Percentiles rank a stretch among this genome's conserved stretches.
Conservation (phyloP, 1,140 invertebrate genomes). For the Drosophila elegans region DNA sequence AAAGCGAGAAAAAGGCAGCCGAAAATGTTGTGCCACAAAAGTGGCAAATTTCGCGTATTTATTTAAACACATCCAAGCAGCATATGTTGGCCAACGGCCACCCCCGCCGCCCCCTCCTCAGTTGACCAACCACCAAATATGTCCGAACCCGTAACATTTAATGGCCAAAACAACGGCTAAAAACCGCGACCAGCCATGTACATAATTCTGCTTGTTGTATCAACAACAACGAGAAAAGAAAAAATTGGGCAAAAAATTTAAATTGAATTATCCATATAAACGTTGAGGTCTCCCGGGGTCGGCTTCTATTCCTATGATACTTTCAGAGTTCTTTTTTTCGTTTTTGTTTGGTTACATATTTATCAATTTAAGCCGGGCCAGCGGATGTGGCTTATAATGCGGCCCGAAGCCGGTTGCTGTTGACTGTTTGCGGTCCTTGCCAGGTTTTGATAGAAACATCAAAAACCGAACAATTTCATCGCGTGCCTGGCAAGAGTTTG, state of each 20-base stretch:
- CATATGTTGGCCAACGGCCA: constrained; percentile 67
- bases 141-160: constrained; percentile 68
- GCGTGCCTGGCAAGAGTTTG: constrained; percentile 75
- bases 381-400: constrained; percentile 81
- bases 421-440: constrained; percentile 20
- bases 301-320: constrained; percentile 21
- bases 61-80: constrained; percentile 79
- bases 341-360: constrained; percentile 55
- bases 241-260: constrained; percentile 70
- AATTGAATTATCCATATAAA: constrained; percentile 83
- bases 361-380: constrained; percentile 76
- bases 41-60: constrained; percentile 80
- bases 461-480: constrained; percentile 68
- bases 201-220: constrained; percentile 68
- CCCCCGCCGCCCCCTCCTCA: constrained; percentile 6
- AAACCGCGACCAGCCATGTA: constrained; percentile 64
- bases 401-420: constrained; percentile 19
- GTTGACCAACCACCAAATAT: constrained; percentile 46
- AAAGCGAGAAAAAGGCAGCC: constrained; percentile 20
- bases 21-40: constrained; percentile 62
- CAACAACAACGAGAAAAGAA: constrained; percentile 35
- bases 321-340: constrained; percentile 15
- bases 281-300: constrained; percentile 60
- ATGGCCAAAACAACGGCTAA: constrained; percentile 68
- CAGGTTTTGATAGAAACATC: constrained; percentile 74